A percentile compares a stretch with the other conserved stretches of the same genome.
These are phyloP conservation scores for Argyresthia albistria DNA, from an alignment of 2,888 invertebrate genomes.

Conservation along the genomic window DNA sequence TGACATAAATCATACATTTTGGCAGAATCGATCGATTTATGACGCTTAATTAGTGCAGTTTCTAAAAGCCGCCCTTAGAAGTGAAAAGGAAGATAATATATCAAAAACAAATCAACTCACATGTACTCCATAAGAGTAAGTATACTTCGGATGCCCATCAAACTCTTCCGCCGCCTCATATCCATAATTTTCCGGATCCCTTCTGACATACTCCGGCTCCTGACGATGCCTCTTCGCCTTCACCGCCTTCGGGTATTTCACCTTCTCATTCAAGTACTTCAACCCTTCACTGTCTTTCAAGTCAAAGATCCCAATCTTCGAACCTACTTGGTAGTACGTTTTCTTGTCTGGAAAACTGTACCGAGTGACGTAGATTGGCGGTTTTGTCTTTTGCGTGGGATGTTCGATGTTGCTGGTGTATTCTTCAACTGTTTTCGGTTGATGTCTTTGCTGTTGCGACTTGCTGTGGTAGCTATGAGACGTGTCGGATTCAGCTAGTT, in stretches of 20 bases:
- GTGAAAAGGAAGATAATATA: too few species aligned
- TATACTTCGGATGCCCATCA: constrained; percentile 29
- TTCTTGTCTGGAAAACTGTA: constrained; percentile 1
- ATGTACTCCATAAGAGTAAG: constrained; percentile 44
- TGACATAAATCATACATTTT: too few species aligned
- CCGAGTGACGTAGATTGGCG: constrained; percentile 1
- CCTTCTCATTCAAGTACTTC: not conserved
- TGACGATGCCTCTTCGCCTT: not conserved
- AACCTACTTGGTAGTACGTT: too few species aligned
- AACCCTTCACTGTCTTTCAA: not conserved
- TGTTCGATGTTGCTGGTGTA: not conserved
- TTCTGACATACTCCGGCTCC: constrained; percentile 16
- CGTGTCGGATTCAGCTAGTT: constrained; percentile 12
- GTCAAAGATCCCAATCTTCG: too few species aligned
- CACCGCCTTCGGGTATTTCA: not conserved
- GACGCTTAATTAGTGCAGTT: too few species aligned
- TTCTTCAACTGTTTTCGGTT: not conserved
- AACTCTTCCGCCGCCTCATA: not conserved
- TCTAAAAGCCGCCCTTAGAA: too few species aligned
- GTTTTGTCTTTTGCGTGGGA: too few species aligned
- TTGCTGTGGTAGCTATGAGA: not conserved
- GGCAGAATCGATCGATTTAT: too few species aligned
- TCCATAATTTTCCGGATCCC: constrained; percentile 2
- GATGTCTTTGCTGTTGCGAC: not conserved
- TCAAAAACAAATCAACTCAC: constrained; percentile 36